Evolutionary conservation across 2,797 vertebrate species (phyloP), one percentile per base, ranked within the genome.

Genomic region (Micromesistius poutassou): DNA sequence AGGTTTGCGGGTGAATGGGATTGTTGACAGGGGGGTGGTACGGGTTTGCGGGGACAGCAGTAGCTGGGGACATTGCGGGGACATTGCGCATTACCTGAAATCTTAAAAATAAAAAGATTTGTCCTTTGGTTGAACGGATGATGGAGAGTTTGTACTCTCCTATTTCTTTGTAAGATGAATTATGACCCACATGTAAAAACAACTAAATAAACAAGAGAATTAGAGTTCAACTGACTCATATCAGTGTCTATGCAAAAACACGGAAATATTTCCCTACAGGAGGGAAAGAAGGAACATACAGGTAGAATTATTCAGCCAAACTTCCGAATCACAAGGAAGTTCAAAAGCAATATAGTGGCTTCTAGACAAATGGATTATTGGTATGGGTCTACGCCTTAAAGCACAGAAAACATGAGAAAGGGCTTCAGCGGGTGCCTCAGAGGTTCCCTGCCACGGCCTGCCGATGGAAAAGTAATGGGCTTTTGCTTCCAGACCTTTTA

Each of bases 371-470:
- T 72, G 9, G 3, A 79, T 30, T 78, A 75, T 74, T 46, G 62
- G 83, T 71, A 55, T 73, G 66, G 76, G 77, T 38, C 74, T 46
- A 75, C 75, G 68, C 75, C 66, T 81, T 40, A 74, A 76, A 81
- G 71, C 19, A 35, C 68, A 77, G 73, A 72, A 79, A 36, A 38
- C 50, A 62, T 38, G 14, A 79, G 55, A 80, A 79, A 73, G 9
- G 31, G 55, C 38, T 50, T 78, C 13, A 16, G 73, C 33, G 38
- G 31, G 38, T 78, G 9, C 77, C 42, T 50, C 30, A 62, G 66
- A 30, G 62, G 62, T 75, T 80, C 72, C 62, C 66, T 75, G 50
- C 30, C 68, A 72, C 76, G 62, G 73, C 74, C 72, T 30, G 19
- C 10, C 35, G 4, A 72, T 73, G 71, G 68, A 28, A 78, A 75